Percentiles rank a stretch among this genome's conserved stretches.
phyloP scores from a whole-genome alignment of 2,113 vertebrate genomes.

The Oreocharis arfaki region DNA sequence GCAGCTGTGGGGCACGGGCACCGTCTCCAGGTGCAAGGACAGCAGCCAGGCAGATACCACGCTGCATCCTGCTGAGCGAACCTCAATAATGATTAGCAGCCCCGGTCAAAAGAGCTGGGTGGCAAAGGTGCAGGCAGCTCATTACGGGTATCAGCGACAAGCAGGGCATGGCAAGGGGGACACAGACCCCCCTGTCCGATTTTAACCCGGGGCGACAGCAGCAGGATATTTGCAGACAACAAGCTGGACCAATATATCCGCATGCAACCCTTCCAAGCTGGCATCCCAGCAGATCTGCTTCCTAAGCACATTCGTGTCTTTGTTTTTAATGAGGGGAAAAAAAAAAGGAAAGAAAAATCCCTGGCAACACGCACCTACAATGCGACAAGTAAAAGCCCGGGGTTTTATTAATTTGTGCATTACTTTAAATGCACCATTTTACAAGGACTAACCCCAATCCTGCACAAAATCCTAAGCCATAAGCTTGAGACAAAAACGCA shows the following conservation, averaged over 20 bases:
- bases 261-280: neutral
- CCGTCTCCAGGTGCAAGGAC: neutral
- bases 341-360: neutral
- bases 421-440: constrained; percentile 18
- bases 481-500: constrained; percentile 58
- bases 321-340: neutral
- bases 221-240: neutral
- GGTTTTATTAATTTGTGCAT: constrained; percentile 38
- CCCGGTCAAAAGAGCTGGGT: neutral
- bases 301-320: neutral
- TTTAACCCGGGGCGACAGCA: neutral
- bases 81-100: neutral
- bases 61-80: neutral
- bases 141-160: accelerated
- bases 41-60: constrained; percentile 5
- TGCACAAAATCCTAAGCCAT: constrained; percentile 36
- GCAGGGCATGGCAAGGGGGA: neutral
- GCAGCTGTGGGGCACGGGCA: neutral
- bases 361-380: neutral
- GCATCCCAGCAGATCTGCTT: neutral
- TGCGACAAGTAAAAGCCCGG: neutral
- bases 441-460: constrained; percentile 48
- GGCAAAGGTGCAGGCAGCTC: neutral
- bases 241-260: neutral
- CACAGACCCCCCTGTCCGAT: neutral